Evolutionary conservation across 2,888 invertebrate species (phyloP), one percentile per base, ranked within the genome.

Genomic region (Oegoconia quadripuncta): DNA sequence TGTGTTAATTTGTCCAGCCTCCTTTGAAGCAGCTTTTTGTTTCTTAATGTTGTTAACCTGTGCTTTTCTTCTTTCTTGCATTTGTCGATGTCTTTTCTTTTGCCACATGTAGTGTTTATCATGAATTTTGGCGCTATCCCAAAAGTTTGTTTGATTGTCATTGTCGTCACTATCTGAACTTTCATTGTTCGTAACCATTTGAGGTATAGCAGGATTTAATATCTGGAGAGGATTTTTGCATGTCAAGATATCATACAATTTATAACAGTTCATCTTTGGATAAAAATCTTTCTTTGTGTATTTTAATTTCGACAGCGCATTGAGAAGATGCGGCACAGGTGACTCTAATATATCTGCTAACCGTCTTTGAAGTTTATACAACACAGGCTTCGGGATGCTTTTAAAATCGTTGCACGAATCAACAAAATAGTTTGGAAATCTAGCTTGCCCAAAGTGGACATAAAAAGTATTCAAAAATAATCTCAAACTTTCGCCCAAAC

Each of bases 361-460:
- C 34, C 89, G 89, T 51, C 90, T 89, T 64, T 93, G 93, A n/a
- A 93, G 83, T 41, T 89, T 84, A 15, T 91, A 69, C 1, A 94
- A 59, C 22, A 91, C 79, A 17, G 90, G 90, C 41, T 89, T 89
- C 0, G 93, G 92, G 42, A 93, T 90, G 51, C 91, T 91, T 64
- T 92, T 91, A 45, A 95, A 91, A 34, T 94, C 86, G 74, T 96
- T 95, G 48, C 92, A 91, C 27, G 88, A 89, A 34, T 88, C 88
- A 34, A 95, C 88, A 65, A 95, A 96, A 62, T 93, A 96, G 72
- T 95, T 93, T 2, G 89, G 89, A 37, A 95, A 79, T 28, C 88
- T 78, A 31, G 90, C 88, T 44, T 88, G 89, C 11, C 90, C 89
- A 49, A 95, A 87, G 34, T 89, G 81, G 1, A 83, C 65, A 56